Base-by-base conservation (phyloP, 2,888 invertebrate species). In the Sinodicranocentrus sp. region DNA sequence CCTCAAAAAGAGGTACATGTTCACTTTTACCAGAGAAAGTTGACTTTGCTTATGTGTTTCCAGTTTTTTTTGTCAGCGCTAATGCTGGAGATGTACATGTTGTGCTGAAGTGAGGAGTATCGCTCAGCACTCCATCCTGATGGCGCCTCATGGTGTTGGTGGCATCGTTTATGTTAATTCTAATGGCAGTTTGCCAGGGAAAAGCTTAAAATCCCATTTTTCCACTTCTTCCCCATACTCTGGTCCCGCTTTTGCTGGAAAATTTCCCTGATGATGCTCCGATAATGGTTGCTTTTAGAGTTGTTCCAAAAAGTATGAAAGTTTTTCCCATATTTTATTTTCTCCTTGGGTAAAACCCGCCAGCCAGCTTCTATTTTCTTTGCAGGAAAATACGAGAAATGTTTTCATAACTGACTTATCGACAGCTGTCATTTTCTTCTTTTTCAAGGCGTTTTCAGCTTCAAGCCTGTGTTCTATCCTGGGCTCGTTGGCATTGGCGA, bases 81-180 rank as follows among this genome's bases (percentile, higher is more conserved):
- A 48, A 57, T 57, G 57, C 19, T 57, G 10, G 57, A 57, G 15
- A 63, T 28, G 28, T 67, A 23, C 23, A 1, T 23, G 23, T 63
- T 25, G 17, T 61, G 61, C n/a, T 44, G 26, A 17, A 59, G 72
- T 39, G 25, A 73, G n/a, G n/a, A n/a, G n/a, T 65, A 73, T 73
- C 73, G 73, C 68, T 68, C 67, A 68, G 33, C 68, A 73, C 68
- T 82, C 21, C 75, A 82, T 75, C 82, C 75, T 68, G 43, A 67
- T 82, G 82, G 82, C 73, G 75, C 82, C 68, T 82, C 61, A 19
- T 82, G 82, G 73, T 82, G 82, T 82, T 82, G 73, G 75, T 82
- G 82, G 68, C 75, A 75, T 82, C 82, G 82, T 82, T 82, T 82
- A 82, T 82, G 82, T 82, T 82, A 82, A 82, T 82, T 82, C 75